Base-by-base conservation (phyloP, 1,140 invertebrate genomes). In the Ceratina australensis region DNA sequence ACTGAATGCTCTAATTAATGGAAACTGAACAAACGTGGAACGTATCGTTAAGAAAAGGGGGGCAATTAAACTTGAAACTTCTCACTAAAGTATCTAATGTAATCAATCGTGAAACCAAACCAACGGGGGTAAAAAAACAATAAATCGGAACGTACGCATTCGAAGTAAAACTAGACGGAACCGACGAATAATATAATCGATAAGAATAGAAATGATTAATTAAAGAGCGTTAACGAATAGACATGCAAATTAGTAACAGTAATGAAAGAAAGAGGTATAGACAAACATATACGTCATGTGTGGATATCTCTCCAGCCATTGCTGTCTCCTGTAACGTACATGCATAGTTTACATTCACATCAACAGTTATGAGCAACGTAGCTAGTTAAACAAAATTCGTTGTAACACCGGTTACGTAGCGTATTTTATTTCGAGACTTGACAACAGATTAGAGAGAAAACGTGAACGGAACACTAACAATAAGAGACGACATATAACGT, bases 231-330 rank as follows among this genome's bases (percentile, higher is more conserved):
- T n/a, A 61, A 79, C 66, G 50, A 72, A 67, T 75, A 33, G 74
- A 26, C 88, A 86, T 88, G 87, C 87, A 85, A 80, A 77, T 83
- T 64, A 80, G 83, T 84, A 81, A 88, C 79, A 85, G 75, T 83
- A 75, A 87, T 65, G 76, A 84, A 87, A 76, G 61, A 84, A 87
- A 89, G 78, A 88, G 72, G 78, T 88, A 89, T 90, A 90, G 87
- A 90, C 88, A 88, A 87, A 91, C 88, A 90, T 90, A 89, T 90
- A 89, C 86, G 84, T 72, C 85, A 89, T 81, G 85, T 89, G 88
- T 85, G 82, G 87, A 87, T 87, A 88, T 90, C 85, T 88, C 86
- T 90, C 83, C 86, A 90, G 81, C 88, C 88, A 88, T 84, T 89
- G 89, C 81, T 89, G 87, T 84, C 74, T 90, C 86, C 87, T 90